Evolutionary conservation across 2,888 invertebrate species (phyloP).

Genomic region (Cephonodes hylas): DNA sequence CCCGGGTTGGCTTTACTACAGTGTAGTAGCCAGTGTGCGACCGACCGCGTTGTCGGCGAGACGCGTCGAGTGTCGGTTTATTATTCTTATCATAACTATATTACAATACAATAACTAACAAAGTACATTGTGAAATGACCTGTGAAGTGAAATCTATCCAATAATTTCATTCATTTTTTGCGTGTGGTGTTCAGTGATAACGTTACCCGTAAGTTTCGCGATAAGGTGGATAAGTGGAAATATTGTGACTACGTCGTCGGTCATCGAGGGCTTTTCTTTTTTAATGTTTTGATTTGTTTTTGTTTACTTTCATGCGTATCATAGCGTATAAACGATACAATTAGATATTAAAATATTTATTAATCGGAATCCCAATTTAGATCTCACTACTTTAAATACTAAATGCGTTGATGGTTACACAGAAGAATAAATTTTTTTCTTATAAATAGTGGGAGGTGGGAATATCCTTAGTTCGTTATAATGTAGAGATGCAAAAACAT

Average conservation of each 20-base stretch:
- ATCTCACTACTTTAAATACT: too few relatives aligned
- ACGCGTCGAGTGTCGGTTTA: slow-evolving; percentile 43
- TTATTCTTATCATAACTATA: slow-evolving; percentile 28
- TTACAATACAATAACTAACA: slow-evolving; percentile 37
- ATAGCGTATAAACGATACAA: background rate
- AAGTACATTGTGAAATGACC: slow-evolving; percentile 16
- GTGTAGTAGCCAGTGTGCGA: slow-evolving; percentile 56
- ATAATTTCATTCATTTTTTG: slow-evolving; percentile 32
- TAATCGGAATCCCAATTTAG: too few relatives aligned
- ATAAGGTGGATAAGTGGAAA: slow-evolving; percentile 70
- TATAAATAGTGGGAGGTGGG: background rate
- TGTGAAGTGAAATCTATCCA: slow-evolving; percentile 32
- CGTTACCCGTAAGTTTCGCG: slow-evolving; percentile 59
- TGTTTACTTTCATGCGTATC: slow-evolving; percentile 21
- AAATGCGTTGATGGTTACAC: background rate
- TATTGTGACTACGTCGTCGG: slow-evolving; percentile 62
- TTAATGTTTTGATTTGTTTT: slow-evolving; percentile 42
- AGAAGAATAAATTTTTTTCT: background rate
- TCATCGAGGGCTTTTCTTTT: slow-evolving; percentile 45
- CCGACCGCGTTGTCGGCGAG: slow-evolving; percentile 51
- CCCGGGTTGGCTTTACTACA: slow-evolving; percentile 52
- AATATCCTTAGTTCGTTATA: background rate
- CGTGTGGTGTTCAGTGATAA: slow-evolving; percentile 43
- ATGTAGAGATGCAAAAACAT: background rate
- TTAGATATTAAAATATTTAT: too few relatives aligned